Evolutionary conservation across 2,888 invertebrate genomes (phyloP), one percentile per base, ranked within the genome.

Genomic region (Hololepta plana): DNA sequence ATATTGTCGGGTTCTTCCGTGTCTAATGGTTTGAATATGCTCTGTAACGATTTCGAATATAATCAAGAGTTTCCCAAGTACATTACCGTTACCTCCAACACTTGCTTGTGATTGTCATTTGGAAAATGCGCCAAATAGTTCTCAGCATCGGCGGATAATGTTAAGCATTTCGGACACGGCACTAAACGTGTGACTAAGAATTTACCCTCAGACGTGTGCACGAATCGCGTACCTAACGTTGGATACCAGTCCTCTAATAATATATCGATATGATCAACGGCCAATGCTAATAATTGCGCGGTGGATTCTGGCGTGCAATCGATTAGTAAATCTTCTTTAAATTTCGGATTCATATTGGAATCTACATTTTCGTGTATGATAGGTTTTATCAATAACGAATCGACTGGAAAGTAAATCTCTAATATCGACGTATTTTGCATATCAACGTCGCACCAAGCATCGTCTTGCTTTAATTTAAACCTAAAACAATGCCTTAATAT

Each of bases 241-340:
- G 93, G 95, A 52, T 91, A 96, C 96, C 96, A 98, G 55, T 98
- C 96, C 51, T 98, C 96, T 0, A 98, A 59, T 24, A 98, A 59
- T 26, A 91, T 72, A 53, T 98, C 98, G 34, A 98, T 81, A 47
- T 95, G 91, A 51, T 95, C 95, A 0, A 95, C 87, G 3, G 87
- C 72, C 15, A 91, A 55, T 0, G 93, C 84, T 29, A 93, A 51
- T 9, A 93, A 53, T 43, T 82, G 80, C 1, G 87, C 73, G 35
- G 85, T 65, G 22, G 72, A 71, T 44, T 85, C 79, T 4, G 73
- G 67, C 33, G 73, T 74, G 3, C 85, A 82, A 42, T 87, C 82
- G 28, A 84, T 57, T 11, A 72, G 70, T 28, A 79, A 63, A 26
- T 49, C 45, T 13, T 44, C 41, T 31, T 43, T 45, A n/a, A 42